These are phyloP conservation scores for Carpatolechia fugitivella DNA, from an alignment of 2,888 invertebrate species.

Conservation along the genomic window DNA sequence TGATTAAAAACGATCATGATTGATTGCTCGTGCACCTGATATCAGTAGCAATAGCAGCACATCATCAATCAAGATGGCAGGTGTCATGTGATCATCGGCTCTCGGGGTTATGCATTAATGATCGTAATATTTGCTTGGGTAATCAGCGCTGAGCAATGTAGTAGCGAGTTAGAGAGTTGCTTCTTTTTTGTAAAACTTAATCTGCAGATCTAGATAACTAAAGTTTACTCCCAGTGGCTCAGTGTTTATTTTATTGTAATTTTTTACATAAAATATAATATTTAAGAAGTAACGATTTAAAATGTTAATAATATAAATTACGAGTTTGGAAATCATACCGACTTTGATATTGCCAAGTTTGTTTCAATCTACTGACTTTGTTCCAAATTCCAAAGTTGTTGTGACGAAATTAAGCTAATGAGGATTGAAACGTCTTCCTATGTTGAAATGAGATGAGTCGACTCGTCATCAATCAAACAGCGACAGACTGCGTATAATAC, in stretches of 20 bases:
- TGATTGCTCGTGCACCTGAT: constrained; percentile 62
- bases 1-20: constrained; percentile 67
- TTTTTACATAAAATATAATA: too few relatives aligned
- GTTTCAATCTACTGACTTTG: background rate
- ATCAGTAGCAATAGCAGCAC: constrained; percentile 34
- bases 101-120: background rate
- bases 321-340: background rate
- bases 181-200: background rate
- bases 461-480: constrained; percentile 4
- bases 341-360: background rate
- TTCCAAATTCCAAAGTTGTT: constrained; percentile 1
- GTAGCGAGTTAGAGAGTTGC: background rate
- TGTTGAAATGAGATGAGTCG: constrained; percentile 1
- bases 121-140: background rate
- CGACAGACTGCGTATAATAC: background rate
- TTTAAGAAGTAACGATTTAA: too few relatives aligned
- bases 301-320: background rate
- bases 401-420: constrained; percentile 6
- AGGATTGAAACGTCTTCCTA: background rate
- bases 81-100: constrained; percentile 6
- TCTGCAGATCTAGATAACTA: too few relatives aligned
- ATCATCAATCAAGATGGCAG: constrained; percentile 34
- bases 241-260: too few relatives aligned
- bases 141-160: background rate
- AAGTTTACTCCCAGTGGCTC: too few relatives aligned